Base-by-base conservation (phyloP, 2,113 vertebrate species). In the Polypterus senegalus region DNA sequence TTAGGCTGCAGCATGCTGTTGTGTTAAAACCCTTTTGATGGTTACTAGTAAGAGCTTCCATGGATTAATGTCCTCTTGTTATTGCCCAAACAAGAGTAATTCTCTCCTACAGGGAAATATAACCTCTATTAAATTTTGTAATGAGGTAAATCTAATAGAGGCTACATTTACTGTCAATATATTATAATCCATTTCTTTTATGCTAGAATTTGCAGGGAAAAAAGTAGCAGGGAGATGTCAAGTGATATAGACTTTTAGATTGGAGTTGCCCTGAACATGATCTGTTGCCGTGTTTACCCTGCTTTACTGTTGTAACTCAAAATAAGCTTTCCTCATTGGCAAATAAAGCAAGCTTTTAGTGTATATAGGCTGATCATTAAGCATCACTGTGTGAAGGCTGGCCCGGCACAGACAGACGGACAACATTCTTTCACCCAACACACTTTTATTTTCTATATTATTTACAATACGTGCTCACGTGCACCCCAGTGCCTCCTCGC, bases 21-120 rank as follows among this genome's bases (percentile, higher is more conserved):
- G 56, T 58, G 43, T 27, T 58, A 58, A 5, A 58, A 58, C 56
- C 56, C 5, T 45, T 45, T 58, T 58, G 56, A 58, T 58, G 56
- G 43, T 27, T 7, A 43, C 43, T 44, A 46, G 56, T 58, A 58
- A 58, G 56, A 58, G 56, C 56, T 45, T 58, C 56, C 56, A 5
- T 45, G n/a, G 56, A 27, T 58, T 58, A 58, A 58, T 58, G 56
- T 58, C 56, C 56, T 58, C 27, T 3, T 58, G 56, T 58, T 58
- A 58, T 27, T 58, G 6, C 6, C n/a, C 56, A 58, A 58, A 58
- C 56, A 58, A 58, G 56, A 45, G 56, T 44, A 58, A 44, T 58
- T 58, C 46, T 56, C 3, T 45, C 56, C 56, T 58, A 45, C 8
- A 58, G 56, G 56, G 56, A 57, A 57, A 57, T 57, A 57, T 45